phyloP scores from a whole-genome alignment of 2,797 vertebrate genomes.

The Rhynchotus rufescens region DNA sequence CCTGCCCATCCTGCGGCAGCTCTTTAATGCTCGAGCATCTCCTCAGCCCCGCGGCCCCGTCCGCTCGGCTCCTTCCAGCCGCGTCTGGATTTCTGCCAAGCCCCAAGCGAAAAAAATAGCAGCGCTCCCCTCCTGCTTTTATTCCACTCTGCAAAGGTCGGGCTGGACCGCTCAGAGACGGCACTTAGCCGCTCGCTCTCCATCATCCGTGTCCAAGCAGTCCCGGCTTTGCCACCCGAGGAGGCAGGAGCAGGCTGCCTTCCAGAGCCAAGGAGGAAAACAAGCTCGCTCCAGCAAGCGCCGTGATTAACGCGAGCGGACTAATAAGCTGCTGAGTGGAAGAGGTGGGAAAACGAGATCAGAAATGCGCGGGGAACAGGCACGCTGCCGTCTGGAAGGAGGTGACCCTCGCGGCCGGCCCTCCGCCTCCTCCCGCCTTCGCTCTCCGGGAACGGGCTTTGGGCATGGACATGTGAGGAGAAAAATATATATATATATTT shows the following conservation, averaged over 20 bases:
- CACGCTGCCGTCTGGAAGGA: constrained; percentile 41
- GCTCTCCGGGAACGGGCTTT: neutral
- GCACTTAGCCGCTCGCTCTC: constrained; percentile 1
- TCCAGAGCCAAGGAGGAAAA: neutral
- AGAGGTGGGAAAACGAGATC: constrained; percentile 3
- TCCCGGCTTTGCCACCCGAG: neutral
- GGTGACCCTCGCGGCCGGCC: neutral
- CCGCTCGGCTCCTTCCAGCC: neutral
- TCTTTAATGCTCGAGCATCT: constrained; percentile 35
- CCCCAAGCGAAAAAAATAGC: constrained; percentile 25
- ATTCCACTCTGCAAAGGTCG: neutral
- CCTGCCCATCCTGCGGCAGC: neutral
- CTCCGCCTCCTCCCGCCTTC: neutral
- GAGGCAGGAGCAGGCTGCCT: neutral
- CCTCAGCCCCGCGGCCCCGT: neutral
- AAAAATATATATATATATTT: neutral
- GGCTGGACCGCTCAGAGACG: neutral
- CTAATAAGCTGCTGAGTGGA: neutral
- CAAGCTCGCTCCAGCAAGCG: neutral
- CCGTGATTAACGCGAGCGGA: constrained; percentile 8
- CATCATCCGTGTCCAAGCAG: neutral
- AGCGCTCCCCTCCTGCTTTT: constrained; percentile 5
- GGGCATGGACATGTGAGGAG: constrained; percentile 7
- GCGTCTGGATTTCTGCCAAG: constrained; percentile 40
- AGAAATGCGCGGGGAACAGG: neutral